Percentiles rank a stretch among this genome's conserved stretches.
These are phyloP conservation scores for Drosophila flavopinicola DNA, from an alignment of 2,888 invertebrate genomes.

Conservation along the genomic window DNA sequence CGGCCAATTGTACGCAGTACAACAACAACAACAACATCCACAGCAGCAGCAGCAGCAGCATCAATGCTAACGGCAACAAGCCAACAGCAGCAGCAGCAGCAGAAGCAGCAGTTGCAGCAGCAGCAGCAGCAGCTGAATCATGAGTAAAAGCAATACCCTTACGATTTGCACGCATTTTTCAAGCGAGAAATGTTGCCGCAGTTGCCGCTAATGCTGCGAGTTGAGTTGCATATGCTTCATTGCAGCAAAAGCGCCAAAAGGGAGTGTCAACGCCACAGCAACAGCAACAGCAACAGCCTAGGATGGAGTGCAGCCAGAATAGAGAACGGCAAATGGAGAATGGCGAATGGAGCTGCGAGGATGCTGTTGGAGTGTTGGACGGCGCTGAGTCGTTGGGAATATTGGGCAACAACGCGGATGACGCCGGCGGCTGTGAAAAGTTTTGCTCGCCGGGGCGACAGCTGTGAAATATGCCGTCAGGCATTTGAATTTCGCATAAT, in stretches of 20 bases:
- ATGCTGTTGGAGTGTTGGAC: constrained; percentile 15
- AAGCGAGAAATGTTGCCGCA: constrained; percentile 53
- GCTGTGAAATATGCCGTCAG: constrained; percentile 81
- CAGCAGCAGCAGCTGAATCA: constrained; percentile 30
- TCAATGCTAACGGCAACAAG: constrained; percentile 17
- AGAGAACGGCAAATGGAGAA: constrained; percentile 15
- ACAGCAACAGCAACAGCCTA: constrained; percentile 17
- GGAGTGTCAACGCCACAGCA: constrained; percentile 67
- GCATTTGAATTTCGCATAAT: constrained; percentile 81
- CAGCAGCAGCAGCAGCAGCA: constrained; percentile 11
- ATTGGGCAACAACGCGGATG: constrained; percentile 33
- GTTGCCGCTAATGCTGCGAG: constrained; percentile 55
- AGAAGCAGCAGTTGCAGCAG: background rate
- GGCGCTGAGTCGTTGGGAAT: constrained; percentile 7
- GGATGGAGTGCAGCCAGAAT: constrained; percentile 13
- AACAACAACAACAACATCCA: constrained; percentile 6
- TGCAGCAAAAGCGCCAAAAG: constrained; percentile 66
- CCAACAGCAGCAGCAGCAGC: constrained; percentile 17
- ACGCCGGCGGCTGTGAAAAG: constrained; percentile 63
- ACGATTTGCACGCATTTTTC: constrained; percentile 68
- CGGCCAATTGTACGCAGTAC: constrained; percentile 29
- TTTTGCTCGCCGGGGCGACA: constrained; percentile 73
- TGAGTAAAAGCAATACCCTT: constrained; percentile 40
- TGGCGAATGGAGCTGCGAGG: constrained; percentile 15
- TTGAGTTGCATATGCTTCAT: constrained; percentile 64